Percentiles rank a stretch among this genome's conserved stretches.
phyloP scores from a whole-genome alignment of 1,140 invertebrate species.

The Drosophila willistoni region DNA sequence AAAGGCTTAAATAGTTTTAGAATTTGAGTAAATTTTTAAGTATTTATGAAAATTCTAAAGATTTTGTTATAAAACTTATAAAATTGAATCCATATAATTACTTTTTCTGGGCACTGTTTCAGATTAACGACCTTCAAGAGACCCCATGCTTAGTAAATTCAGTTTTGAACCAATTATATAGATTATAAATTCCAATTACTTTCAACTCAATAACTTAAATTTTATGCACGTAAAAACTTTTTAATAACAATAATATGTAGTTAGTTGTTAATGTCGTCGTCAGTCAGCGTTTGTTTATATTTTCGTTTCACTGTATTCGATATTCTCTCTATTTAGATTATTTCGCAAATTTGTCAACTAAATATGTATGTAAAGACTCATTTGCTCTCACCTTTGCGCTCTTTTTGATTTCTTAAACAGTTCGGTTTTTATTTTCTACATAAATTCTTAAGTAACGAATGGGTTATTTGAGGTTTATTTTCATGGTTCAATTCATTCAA shows the following conservation, averaged over 20 bases:
- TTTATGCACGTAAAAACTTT: too few relatives aligned
- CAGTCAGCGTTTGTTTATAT: not conserved
- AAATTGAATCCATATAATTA: not conserved
- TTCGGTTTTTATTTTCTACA: not conserved
- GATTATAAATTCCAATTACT: too few relatives aligned
- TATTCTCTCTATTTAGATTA: not conserved
- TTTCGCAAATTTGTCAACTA: not conserved
- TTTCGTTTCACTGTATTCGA: not conserved
- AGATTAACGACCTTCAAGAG: not conserved
- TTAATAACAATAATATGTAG: too few relatives aligned
- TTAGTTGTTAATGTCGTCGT: not conserved
- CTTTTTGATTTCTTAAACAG: not conserved
- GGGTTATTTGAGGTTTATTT: not conserved
- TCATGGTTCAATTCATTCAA: constrained; percentile 17
- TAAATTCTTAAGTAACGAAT: constrained; percentile 10
- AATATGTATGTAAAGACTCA: not conserved
- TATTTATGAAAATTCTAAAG: too few relatives aligned
- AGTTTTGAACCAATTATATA: too few relatives aligned
- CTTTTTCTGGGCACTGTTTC: not conserved
- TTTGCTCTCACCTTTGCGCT: not conserved
- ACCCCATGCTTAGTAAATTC: not conserved
- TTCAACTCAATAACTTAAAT: too few relatives aligned
- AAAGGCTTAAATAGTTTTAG: too few relatives aligned
- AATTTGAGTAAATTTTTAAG: too few relatives aligned
- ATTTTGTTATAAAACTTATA: too few relatives aligned